phyloP scores from a whole-genome alignment of 2,113 vertebrate species.

The Seriola rivoliana region DNA sequence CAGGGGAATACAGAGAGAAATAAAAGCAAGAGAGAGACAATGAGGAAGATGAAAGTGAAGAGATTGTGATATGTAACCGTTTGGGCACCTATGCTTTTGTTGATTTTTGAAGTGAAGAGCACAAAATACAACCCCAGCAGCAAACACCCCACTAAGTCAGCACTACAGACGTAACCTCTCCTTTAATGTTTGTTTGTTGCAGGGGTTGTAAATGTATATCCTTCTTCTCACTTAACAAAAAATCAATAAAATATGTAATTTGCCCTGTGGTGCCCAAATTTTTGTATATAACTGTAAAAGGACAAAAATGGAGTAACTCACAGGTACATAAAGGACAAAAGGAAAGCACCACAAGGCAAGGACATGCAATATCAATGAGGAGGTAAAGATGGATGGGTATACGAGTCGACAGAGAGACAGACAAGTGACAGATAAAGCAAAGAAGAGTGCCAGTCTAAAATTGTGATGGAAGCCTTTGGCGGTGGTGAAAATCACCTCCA shows the following conservation, averaged over 20 bases:
- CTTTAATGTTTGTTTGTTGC: not conserved
- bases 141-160: not conserved
- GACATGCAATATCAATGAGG: slow-evolving; percentile 40
- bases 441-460: slow-evolving; percentile 27
- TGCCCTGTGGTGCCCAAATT: not conserved
- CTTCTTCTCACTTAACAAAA: not conserved
- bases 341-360: slow-evolving; percentile 7
- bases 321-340: slow-evolving; percentile 20
- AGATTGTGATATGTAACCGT: not conserved
- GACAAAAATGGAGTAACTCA: slow-evolving; percentile 27
- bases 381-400: slow-evolving; percentile 34
- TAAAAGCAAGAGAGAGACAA: slow-evolving; percentile 4
- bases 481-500: slow-evolving; percentile 35
- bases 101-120: too few relatives aligned
- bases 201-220: not conserved
- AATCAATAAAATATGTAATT: not conserved
- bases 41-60: slow-evolving; percentile 6
- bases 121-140: not conserved
- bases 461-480: slow-evolving; percentile 28
- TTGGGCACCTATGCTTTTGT: not conserved
- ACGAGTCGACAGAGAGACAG: slow-evolving; percentile 40
- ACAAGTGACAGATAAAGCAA: slow-evolving; percentile 21
- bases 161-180: too few relatives aligned
- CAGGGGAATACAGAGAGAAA: slow-evolving; percentile 15
- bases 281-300: not conserved